Evolutionary conservation across 2,113 vertebrate species (phyloP), one percentile per base, ranked within the genome.

Genomic region (Varanus komodoensis): DNA sequence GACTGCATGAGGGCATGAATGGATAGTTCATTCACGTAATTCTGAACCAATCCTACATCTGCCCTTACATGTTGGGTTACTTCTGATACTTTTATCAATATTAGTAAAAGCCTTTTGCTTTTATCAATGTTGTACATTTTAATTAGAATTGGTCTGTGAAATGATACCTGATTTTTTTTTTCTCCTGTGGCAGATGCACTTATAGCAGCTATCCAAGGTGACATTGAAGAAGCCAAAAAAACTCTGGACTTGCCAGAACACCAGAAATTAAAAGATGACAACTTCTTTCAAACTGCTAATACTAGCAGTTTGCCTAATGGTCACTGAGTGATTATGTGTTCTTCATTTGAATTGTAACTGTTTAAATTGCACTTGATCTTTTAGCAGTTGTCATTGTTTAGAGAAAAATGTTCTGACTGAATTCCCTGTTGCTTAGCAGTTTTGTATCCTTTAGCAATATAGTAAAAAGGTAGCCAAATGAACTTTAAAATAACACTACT

Each of bases 151-250:
- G 7, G 0, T 64, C 78, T 48, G 67, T 90, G 23, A 52, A 21
- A 69, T 67, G 6, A 11, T 64, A 74, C 2, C 25, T 4, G 48
- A n/a, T n/a, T 84, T 69, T 61, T 29, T 15, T 86, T 90, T 75
- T 15, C 77, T 74, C 6, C 32, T 87, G 93, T 90, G 91, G 3
- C 97, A 99, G 99, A 99, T 93, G 97, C 98, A 0, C 98, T 99
- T 27, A 99, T 99, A 95, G 95, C 96, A 0, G 98, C 98, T 57
- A 99, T 99, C 96, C 98, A 98, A 81, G 96, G 91, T 64, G 99
- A 99, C 95, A 99, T 99, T n/a, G 98, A 98, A 89, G 98, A 99
- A 95, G 98, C 98, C 67, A 98, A 98, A 92, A 95, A 93, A 79
- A 97, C 95, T 71, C 97, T 99, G 80, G 99, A 99, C 92, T 96